phyloP scores from a whole-genome alignment of 2,113 vertebrate species.

The Pampusana beccarii region DNA sequence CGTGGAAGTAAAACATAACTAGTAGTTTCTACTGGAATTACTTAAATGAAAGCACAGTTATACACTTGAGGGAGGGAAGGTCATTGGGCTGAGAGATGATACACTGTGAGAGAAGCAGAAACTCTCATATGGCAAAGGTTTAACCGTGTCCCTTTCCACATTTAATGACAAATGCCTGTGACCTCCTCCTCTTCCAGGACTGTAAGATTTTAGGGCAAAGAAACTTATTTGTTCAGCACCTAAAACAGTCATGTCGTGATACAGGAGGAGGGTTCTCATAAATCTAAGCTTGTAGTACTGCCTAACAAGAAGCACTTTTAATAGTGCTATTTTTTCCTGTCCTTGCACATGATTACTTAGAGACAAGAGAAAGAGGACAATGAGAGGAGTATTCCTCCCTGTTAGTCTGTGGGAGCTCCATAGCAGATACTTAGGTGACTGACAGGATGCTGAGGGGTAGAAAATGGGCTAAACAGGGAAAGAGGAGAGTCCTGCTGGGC shows the following conservation, averaged over 20 bases:
- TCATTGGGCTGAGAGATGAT: not conserved
- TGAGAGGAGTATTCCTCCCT: not conserved
- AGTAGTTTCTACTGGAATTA: not conserved
- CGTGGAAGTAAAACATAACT: not conserved
- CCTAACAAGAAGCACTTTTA: not conserved
- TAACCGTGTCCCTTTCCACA: not conserved
- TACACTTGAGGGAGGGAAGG: not conserved
- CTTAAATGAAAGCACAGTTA: not conserved
- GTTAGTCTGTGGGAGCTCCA: not conserved
- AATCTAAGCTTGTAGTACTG: not conserved
- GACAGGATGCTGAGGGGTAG: not conserved
- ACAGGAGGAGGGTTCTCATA: not conserved
- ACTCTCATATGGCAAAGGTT: not conserved
- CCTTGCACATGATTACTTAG: not conserved
- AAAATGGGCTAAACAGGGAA: not conserved
- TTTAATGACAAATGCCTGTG: not conserved
- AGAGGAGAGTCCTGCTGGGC: not conserved
- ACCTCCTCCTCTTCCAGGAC: not conserved
- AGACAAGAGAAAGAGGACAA: not conserved
- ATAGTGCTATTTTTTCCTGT: not conserved
- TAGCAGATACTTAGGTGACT: not conserved
- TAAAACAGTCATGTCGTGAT: not conserved
- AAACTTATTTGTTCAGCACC: not conserved
- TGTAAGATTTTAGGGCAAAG: not conserved
- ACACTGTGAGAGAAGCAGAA: rapidly evolving